Base-by-base conservation (phyloP, 2,888 invertebrate genomes). In the Zelleria hepariella region DNA sequence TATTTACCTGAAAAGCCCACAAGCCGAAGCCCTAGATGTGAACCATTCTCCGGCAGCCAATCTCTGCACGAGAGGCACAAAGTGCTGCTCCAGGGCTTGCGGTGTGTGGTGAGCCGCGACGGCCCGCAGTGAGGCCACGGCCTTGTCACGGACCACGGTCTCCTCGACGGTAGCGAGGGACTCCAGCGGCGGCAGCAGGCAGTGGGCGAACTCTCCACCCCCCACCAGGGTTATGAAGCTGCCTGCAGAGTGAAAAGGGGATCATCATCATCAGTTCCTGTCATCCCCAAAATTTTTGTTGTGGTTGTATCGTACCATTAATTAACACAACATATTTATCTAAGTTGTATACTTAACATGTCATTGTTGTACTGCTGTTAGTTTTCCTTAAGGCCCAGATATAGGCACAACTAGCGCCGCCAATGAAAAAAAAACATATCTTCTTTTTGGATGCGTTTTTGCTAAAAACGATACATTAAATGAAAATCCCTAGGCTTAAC, bases 71-170 rank as follows among this genome's bases (percentile, higher is more conserved):
- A 99, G 90, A 0, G 98, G 99, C 61, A 99, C 96, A 85, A 99
- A 99, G 81, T 98, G 95, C 68, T 94, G 94, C 82, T 99, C 99
- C 66, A 99, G 88, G 76, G 99, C 98, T 61, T 94, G 92, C 0
- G 96, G 94, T 61, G 96, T 96, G 81, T 99, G 99, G 77, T 98
- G 97, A 23, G 95, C 94, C 3, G 98, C 98, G 53, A 99, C 96
- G 15, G 93, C 93, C 3, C 88, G 68, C 58, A 99, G 89, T 0
- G 98, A 98, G 62, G 99, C 99, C 0, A 99, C 99, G 0, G 99
- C 99, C 86, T 99, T 99, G 81, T 99, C 99, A 2, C 99, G 92
- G n/a, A 99, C 99, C 48, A 99, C 98, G 0, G 99, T 99, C 89
- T 99, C 99, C 83, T 99, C 99, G 0, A 99, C 98, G 0, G 98